A percentile compares a stretch with the other conserved stretches of the same genome.
phyloP scores from a whole-genome alignment of 2,113 vertebrate species.

The Protobothrops mucrosquamatus region DNA sequence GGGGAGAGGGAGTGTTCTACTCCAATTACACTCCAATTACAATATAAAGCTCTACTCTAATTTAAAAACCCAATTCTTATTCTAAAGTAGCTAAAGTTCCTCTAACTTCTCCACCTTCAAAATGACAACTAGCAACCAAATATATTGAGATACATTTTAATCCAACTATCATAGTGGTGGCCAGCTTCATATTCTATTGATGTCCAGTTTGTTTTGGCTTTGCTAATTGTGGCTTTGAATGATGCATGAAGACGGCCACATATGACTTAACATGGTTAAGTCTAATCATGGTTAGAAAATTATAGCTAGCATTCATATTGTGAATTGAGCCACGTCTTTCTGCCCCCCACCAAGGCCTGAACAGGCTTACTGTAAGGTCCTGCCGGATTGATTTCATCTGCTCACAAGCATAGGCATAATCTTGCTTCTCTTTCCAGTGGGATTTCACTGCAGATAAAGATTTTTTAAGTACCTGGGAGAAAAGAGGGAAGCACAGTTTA shows the following conservation, averaged over 20 bases:
- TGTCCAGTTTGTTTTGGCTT: no score
- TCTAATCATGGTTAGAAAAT: not conserved
- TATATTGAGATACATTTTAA: not conserved
- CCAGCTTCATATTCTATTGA: no score
- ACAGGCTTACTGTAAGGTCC: conserved; percentile 80
- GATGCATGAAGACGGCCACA: not conserved
- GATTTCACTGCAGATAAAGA: conserved; percentile 82
- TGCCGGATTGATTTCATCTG: conserved; percentile 93
- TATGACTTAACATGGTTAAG: not conserved
- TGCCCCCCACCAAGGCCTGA: not conserved
- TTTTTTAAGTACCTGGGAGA: conserved; percentile 80
- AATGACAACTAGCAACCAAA: not conserved
- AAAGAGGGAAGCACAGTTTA: fast-evolving
- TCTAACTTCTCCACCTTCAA: not conserved
- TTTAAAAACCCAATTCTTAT: not conserved
- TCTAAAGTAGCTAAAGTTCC: not conserved
- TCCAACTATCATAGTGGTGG: not conserved
- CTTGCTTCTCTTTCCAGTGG: conserved; percentile 87
- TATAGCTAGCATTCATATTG: not conserved
- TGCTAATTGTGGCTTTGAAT: no score
- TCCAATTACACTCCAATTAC: not conserved
- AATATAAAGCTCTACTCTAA: not conserved
- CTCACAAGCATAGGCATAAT: conserved; percentile 88
- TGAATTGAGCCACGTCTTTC: not conserved
- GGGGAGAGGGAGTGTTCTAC: no score